Evolutionary conservation across 2,888 invertebrate genomes (phyloP).

Genomic region (Serrognathus titanus): DNA sequence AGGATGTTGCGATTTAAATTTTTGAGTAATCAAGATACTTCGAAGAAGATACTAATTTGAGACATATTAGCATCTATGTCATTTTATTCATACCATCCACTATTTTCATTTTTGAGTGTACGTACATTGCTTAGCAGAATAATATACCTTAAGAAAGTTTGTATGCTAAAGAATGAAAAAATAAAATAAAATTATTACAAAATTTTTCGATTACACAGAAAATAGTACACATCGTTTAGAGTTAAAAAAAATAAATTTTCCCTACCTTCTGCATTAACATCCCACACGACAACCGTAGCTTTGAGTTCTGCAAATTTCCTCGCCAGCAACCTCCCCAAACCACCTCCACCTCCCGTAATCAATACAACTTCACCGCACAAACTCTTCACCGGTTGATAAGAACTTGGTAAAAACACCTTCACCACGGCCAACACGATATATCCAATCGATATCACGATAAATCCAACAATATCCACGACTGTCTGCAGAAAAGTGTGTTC

Average conservation of each 20-base stretch:
- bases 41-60: too few species aligned
- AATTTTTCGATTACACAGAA: too few species aligned
- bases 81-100: too few species aligned
- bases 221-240: too few species aligned
- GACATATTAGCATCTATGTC: too few species aligned
- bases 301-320: conserved; percentile 72
- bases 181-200: too few species aligned
- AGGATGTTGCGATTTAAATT: too few species aligned
- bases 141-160: too few species aligned
- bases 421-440: conserved; percentile 51
- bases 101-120: too few species aligned
- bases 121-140: too few species aligned
- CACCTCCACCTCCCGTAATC: conserved; percentile 87
- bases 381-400: conserved; percentile 45
- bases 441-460: conserved; percentile 44
- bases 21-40: too few species aligned
- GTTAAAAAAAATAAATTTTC: conserved; percentile 21
- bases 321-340: conserved; percentile 76
- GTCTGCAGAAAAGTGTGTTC: conserved; percentile 54
- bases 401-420: conserved; percentile 53
- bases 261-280: conserved; percentile 79
- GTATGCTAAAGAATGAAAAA: too few species aligned
- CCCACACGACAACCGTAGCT: conserved; percentile 83
- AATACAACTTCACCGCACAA: conserved; percentile 75
- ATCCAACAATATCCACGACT: conserved; percentile 53